Conservation (phyloP, 2,113 vertebrate genomes). For the Mandrillus leucophaeus region DNA sequence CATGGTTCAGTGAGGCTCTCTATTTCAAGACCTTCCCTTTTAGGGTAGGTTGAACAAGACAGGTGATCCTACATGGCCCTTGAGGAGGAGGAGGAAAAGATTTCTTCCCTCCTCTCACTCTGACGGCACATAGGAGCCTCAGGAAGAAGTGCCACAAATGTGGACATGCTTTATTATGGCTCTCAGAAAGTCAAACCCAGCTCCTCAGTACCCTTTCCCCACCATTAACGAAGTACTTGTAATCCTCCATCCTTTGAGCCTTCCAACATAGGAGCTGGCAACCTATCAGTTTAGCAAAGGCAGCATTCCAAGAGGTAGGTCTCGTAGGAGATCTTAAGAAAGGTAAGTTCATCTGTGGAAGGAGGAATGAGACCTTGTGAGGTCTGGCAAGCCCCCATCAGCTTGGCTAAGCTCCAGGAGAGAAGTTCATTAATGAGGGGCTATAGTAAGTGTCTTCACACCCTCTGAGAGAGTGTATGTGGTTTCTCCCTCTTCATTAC, state of each 20-base stretch:
- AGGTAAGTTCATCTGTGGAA: neutral
- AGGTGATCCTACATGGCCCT: neutral
- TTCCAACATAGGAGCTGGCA: neutral
- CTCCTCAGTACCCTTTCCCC: neutral
- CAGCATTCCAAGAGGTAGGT: neutral
- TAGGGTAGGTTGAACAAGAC: neutral
- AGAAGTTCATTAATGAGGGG: neutral
- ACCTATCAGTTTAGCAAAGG: neutral
- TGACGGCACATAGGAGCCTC: neutral
- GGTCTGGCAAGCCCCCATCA: neutral
- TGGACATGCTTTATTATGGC: neutral
- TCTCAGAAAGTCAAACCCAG: neutral
- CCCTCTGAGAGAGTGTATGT: neutral
- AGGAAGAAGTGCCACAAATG: neutral
- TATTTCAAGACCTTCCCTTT: conserved; percentile 33
- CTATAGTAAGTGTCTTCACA: neutral
- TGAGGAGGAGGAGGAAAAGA: neutral
- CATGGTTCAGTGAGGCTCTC: neutral
- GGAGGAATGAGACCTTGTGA: neutral
- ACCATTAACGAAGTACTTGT: neutral
- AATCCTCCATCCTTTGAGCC: neutral
- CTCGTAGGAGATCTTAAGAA: neutral
- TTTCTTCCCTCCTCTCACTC: neutral
- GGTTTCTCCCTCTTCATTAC: neutral
- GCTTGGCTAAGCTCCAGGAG: neutral